A percentile compares a stretch with the other conserved stretches of the same genome.
Evolutionary conservation across 35 echinoderm and acorn worm species (phyloP).

Genomic region (Ophioderma brevispina): DNA sequence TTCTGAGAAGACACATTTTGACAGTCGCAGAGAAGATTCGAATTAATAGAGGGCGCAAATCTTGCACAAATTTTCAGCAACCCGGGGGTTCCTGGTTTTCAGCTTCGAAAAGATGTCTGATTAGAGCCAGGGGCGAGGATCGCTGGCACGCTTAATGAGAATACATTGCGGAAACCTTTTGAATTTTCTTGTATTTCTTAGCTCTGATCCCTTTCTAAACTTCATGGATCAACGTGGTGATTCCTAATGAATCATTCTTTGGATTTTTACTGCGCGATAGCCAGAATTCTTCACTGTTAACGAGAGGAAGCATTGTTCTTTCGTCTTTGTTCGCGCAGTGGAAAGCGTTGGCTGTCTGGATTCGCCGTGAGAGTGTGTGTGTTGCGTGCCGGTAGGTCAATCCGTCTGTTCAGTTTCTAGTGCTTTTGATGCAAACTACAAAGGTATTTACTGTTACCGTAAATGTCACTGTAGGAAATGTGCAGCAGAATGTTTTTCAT

Average conservation of each 20-base stretch:
- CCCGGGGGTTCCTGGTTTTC: constrained; percentile 22
- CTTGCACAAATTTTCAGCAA: constrained; percentile 45
- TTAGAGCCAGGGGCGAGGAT: constrained; percentile 20
- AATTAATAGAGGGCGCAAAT: background rate
- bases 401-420: background rate
- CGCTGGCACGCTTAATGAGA: constrained; percentile 21
- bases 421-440: background rate
- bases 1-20: too few species aligned
- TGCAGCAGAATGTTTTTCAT: background rate
- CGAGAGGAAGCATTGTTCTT: constrained; percentile 65
- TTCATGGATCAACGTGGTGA: constrained; percentile 38
- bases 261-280: constrained; percentile 60
- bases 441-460: background rate
- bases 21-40: background rate
- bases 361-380: constrained; percentile 39
- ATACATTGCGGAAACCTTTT: constrained; percentile 17
- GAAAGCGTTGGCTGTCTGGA: constrained; percentile 16
- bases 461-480: constrained; percentile 11
- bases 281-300: constrained; percentile 9
- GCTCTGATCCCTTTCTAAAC: background rate
- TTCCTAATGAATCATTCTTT: constrained; percentile 29
- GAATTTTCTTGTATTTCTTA: constrained; percentile 9
- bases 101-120: constrained; percentile 73
- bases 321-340: constrained; percentile 66
- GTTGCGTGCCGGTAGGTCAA: constrained; percentile 1